Base-by-base conservation (phyloP, 1,140 invertebrate species). In the Brachionus calyciflorus region DNA sequence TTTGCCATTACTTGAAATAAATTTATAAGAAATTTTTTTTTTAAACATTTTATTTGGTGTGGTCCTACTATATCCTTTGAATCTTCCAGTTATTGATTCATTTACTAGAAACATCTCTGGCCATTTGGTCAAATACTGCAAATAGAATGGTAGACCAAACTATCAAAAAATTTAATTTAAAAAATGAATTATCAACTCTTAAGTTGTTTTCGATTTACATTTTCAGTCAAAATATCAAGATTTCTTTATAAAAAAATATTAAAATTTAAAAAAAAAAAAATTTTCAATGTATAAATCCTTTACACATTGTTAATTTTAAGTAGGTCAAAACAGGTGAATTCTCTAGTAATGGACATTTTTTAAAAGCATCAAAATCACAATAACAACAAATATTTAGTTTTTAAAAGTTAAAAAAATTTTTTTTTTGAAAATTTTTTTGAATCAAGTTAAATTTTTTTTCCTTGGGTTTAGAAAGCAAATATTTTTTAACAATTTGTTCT, bases 31-130 rank as follows among this genome's bases (percentile, higher is more conserved):
- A 70, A 33, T 17, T 26, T 53, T 2, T 24, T 7, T 7, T 24
- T 26, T 76, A 14, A 65, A 40, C n/a, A 12, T 19, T n/a, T 37
- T 30, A 40, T 51, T 9, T 57, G 37, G 57, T 26, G 12, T 73
- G 30, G 26, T n/a, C 48, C 46, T 90, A 96, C 94, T 97, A 82
- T 98, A 99, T 79, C 95, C 96, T 92, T 98, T 98, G 49, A 98
- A 94, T 87, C 94, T 91, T 3, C 93, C 94, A 85, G 89, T 91
- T 14, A 93, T 92, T 44, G 93, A 92, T 88, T 97, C 93, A 19
- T 93, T 92, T 30, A 97, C 91, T 88, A 96, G 93, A 84, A 98
- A 97, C 86, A 96, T 98, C 86, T 98, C 96, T n/a, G 96, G 95
- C 94, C 95, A 98, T 83, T 95, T 93, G 5, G 94, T 93, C 80